Conservation (phyloP, 1,140 invertebrate genomes). For the Mycetomoellerius zeteki region DNA sequence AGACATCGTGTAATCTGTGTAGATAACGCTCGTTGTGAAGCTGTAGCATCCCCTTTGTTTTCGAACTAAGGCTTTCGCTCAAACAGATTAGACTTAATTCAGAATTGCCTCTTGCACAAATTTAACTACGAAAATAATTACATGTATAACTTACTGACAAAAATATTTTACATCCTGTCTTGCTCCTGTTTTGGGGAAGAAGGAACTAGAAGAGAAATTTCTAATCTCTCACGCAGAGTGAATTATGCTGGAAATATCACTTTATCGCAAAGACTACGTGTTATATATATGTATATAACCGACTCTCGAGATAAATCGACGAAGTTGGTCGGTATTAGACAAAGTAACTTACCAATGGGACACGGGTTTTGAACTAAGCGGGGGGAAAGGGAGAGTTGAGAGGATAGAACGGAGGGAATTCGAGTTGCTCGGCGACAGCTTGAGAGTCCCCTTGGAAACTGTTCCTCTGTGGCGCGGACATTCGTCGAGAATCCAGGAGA, state of each 20-base stretch:
- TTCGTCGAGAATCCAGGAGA: conserved; percentile 55
- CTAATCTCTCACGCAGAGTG: neutral
- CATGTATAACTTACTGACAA: neutral
- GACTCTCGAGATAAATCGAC: conserved; percentile 71
- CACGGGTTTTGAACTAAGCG: conserved; percentile 63
- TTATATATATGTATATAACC: conserved; percentile 26
- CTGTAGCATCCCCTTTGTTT: conserved; percentile 24
- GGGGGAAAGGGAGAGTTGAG: conserved; percentile 26
- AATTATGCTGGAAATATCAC: conserved; percentile 49
- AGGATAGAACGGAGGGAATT: conserved; percentile 57
- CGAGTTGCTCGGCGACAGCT: conserved; percentile 67
- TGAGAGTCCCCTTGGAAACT: conserved; percentile 70
- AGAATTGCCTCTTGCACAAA: conserved; percentile 29
- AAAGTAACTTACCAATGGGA: conserved; percentile 68
- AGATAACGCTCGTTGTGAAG: conserved; percentile 22
- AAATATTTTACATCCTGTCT: neutral
- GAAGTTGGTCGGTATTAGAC: conserved; percentile 72
- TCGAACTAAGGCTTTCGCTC: conserved; percentile 41
- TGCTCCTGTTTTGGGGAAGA: neutral
- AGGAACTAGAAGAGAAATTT: conserved; percentile 4
- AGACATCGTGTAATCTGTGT: conserved; percentile 30
- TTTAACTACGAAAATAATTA: conserved; percentile 32
- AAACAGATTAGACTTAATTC: conserved; percentile 51
- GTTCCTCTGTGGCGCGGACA: conserved; percentile 65
- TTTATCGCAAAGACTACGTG: conserved; percentile 37